Evolutionary conservation across 1,140 invertebrate genomes (phyloP).

Genomic region (Berghia stephanieae): DNA sequence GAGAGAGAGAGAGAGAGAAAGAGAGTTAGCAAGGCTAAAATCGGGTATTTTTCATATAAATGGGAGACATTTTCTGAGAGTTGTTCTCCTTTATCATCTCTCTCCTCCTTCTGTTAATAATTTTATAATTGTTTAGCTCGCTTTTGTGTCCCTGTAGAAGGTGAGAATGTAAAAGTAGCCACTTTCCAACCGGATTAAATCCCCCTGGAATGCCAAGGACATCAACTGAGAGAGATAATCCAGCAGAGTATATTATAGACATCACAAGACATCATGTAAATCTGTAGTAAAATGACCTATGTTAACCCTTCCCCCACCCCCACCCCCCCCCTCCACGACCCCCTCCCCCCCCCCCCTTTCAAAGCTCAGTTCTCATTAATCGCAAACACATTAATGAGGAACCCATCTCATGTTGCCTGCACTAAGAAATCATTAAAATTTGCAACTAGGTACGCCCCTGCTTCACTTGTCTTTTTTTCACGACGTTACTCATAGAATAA

Average conservation of each 20-base stretch:
- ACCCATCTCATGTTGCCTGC: conserved; percentile 85
- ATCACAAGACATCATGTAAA: no score
- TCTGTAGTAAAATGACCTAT: conserved; percentile 81
- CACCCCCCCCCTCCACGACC: conserved; percentile 80
- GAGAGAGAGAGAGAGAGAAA: no score
- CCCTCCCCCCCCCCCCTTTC: conserved; percentile 77
- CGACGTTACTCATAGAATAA: background rate
- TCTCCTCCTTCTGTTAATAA: background rate
- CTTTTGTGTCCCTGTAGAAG: conserved; percentile 44
- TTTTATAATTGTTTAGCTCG: background rate
- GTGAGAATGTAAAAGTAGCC: no score
- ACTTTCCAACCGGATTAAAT: no score
- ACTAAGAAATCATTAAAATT: conserved; percentile 44
- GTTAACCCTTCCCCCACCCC: conserved; percentile 86
- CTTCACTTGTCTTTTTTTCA: background rate
- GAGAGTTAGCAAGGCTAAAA: background rate
- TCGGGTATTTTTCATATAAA: background rate
- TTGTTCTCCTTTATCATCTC: background rate
- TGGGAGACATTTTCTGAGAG: background rate
- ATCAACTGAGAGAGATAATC: no score
- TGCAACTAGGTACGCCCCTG: background rate
- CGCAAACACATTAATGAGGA: conserved; percentile 82
- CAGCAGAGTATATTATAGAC: no score
- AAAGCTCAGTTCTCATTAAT: conserved; percentile 72
- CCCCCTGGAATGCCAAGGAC: no score